These are phyloP conservation scores for Lucilia sericata DNA, from an alignment of 1,140 invertebrate genomes.

Conservation along the genomic window DNA sequence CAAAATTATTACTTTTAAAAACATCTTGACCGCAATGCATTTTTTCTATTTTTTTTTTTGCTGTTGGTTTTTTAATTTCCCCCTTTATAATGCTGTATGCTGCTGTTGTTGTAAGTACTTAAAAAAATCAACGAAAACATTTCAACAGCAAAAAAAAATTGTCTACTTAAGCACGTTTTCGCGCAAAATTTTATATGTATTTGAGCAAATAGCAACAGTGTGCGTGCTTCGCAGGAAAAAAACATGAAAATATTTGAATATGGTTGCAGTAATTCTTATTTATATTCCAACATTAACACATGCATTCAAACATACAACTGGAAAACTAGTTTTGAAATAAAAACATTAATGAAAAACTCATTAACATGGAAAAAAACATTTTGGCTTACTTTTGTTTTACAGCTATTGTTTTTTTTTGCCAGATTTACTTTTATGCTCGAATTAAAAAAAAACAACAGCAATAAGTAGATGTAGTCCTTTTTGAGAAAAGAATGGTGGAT, in stretches of 20 bases:
- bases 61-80: background rate
- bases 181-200: background rate
- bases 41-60: background rate
- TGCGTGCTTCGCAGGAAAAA: background rate
- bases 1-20: background rate
- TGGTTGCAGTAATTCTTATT: slow-evolving; percentile 9
- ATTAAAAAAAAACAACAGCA: background rate
- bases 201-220: background rate
- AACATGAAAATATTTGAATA: background rate
- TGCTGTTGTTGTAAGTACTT: background rate
- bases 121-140: background rate
- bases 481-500: background rate
- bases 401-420: background rate
- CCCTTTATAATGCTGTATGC: too few relatives aligned
- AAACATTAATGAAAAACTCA: slow-evolving; percentile 43
- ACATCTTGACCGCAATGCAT: slow-evolving; percentile 14
- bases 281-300: background rate
- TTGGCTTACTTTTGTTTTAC: slow-evolving; percentile 23
- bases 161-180: slow-evolving; percentile 21
- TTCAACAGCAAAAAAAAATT: background rate
- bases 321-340: slow-evolving; percentile 13
- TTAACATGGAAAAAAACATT: slow-evolving; percentile 33
- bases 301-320: background rate
- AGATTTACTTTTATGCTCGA: too few relatives aligned
- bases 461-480: background rate